Conservation (phyloP, 1,140 invertebrate genomes). For the Drosophila arizonae region DNA sequence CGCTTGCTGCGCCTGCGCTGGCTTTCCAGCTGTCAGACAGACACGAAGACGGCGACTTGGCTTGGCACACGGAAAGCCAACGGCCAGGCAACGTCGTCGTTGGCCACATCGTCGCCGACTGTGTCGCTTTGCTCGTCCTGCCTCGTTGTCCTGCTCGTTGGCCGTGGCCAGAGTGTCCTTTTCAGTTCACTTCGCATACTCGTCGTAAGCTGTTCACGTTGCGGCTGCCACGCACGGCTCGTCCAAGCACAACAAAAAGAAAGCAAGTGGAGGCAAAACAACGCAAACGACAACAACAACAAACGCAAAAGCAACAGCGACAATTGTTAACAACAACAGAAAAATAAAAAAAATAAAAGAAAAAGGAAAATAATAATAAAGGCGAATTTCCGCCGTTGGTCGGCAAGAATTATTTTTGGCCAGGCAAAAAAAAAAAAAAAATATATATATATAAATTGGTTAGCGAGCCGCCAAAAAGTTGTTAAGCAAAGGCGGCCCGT, state of each 20-base stretch:
- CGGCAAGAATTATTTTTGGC: constrained; percentile 30
- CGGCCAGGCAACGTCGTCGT: constrained; percentile 24
- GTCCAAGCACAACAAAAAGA: constrained; percentile 5
- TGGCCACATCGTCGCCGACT: constrained; percentile 24
- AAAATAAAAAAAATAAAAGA: constrained; percentile 23
- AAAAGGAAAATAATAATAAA: not conserved
- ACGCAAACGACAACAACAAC: constrained; percentile 31
- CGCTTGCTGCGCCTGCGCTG: constrained; percentile 33
- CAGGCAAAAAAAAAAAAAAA: constrained; percentile 3
- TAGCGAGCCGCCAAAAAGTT: constrained; percentile 35
- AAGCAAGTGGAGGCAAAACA: constrained; percentile 16
- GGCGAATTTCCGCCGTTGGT: constrained; percentile 2
- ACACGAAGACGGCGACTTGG: constrained; percentile 35
- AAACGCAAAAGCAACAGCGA: constrained; percentile 40
- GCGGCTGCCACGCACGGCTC: constrained; percentile 54
- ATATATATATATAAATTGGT: no score
- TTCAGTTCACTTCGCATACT: constrained; percentile 78
- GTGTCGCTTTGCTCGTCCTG: constrained; percentile 12
- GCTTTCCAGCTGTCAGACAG: constrained; percentile 54
- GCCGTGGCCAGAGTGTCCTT: constrained; percentile 35
- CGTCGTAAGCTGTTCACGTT: constrained; percentile 75
- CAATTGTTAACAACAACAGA: constrained; percentile 33
- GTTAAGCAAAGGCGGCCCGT: constrained; percentile 30
- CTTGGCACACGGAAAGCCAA: not conserved
- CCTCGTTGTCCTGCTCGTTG: constrained; percentile 29